Evolutionary conservation across 37 sponge, comb jelly and placozoan genomes (phyloP).

Genomic region (Geodia barretti): DNA sequence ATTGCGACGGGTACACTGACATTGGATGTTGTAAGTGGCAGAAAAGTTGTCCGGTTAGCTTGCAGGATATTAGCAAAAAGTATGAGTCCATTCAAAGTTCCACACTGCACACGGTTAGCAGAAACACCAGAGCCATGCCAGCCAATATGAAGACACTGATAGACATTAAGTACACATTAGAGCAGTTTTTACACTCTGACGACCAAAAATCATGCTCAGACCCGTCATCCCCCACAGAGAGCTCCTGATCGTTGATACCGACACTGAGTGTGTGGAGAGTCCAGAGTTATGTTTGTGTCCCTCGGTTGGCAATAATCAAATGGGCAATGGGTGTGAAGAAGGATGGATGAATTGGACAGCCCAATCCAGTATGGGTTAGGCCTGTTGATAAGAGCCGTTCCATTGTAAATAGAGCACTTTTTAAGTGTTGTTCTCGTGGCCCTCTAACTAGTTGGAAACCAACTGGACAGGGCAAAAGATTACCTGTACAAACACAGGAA

Average conservation of each 20-base stretch:
- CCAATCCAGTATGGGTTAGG: background rate
- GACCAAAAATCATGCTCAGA: background rate
- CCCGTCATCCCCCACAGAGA: conserved; percentile 14
- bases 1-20: too few relatives aligned
- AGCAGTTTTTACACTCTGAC: background rate
- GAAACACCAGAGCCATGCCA: background rate
- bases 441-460: background rate
- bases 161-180: background rate
- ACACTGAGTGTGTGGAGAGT: background rate
- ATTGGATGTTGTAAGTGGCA: too few relatives aligned
- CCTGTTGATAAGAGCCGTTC: background rate
- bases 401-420: background rate
- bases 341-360: background rate
- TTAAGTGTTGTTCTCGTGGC: background rate
- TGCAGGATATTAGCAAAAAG: conserved; percentile 9
- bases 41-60: background rate
- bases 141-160: background rate
- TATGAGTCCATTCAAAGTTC: conserved; percentile 15
- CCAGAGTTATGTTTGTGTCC: background rate
- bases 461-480: background rate
- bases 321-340: background rate
- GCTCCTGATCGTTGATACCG: background rate
- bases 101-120: background rate
- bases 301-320: background rate
- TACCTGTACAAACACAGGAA: background rate